These are phyloP conservation scores for Euzophera pinguis DNA, from an alignment of 2,888 invertebrate species.

Conservation along the genomic window DNA sequence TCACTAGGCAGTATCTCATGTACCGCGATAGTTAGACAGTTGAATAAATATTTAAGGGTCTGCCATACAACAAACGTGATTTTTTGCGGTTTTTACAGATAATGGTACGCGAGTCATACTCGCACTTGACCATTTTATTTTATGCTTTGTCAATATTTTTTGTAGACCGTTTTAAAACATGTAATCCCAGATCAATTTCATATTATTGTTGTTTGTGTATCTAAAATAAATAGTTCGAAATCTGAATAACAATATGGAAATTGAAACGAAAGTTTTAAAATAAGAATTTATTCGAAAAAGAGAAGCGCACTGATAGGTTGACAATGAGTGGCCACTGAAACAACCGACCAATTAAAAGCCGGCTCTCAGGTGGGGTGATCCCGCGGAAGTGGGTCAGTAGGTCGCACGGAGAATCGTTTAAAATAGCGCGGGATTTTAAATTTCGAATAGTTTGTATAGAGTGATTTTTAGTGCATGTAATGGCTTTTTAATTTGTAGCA, in stretches of 20 bases:
- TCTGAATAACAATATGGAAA: background rate
- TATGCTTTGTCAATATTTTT: no score
- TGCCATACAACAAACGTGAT: no score
- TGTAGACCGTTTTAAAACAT: no score
- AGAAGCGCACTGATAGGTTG: constrained; percentile 7
- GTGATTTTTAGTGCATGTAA: background rate
- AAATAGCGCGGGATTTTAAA: background rate
- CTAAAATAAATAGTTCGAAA: background rate
- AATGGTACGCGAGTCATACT: no score
- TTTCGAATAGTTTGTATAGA: background rate
- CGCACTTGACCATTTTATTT: no score
- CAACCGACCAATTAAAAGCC: constrained; percentile 10
- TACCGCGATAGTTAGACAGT: no score
- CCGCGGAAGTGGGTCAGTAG: constrained; percentile 6
- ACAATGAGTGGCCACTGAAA: background rate
- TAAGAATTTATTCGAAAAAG: constrained; percentile 1
- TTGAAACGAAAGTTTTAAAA: background rate
- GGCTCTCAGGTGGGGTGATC: background rate
- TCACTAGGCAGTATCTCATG: no score
- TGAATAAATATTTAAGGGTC: no score
- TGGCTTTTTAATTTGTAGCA: no score
- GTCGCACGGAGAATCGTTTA: constrained; percentile 12
- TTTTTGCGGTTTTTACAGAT: no score
- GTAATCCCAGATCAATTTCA: no score
- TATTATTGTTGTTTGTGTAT: no score